phyloP scores from a whole-genome alignment of 1,140 invertebrate genomes.

The Caenorhabditis brenneri region DNA sequence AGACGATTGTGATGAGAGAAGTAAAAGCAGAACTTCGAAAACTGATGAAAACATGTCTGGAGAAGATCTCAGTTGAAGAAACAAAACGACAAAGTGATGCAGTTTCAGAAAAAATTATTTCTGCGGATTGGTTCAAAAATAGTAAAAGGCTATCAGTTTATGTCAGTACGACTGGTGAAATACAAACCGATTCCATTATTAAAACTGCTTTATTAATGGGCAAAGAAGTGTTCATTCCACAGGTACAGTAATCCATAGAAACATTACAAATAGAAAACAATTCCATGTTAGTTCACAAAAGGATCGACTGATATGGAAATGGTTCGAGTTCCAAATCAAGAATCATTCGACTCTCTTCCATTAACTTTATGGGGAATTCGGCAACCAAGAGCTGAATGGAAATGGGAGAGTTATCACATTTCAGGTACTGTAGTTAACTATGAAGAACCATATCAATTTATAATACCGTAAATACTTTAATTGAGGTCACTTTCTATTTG shows the following conservation, averaged over 20 bases:
- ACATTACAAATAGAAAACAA: too few relatives aligned
- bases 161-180: constrained; percentile 43
- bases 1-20: background rate
- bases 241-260: too few relatives aligned
- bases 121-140: background rate
- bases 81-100: background rate
- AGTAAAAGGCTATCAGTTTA: constrained; percentile 20
- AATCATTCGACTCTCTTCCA: constrained; percentile 5
- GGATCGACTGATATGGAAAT: constrained; percentile 2
- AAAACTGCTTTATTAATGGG: background rate
- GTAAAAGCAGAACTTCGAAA: background rate
- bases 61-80: background rate
- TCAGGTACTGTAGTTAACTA: background rate
- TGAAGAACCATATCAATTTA: too few relatives aligned
- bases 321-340: constrained; percentile 6
- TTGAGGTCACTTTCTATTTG: too few relatives aligned
- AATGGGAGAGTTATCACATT: constrained; percentile 17
- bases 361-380: constrained; percentile 39
- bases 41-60: background rate
- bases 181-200: constrained; percentile 29
- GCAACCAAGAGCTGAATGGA: constrained; percentile 9
- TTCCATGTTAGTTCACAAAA: constrained; percentile 33
- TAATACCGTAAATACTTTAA: too few relatives aligned
- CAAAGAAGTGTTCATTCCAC: constrained; percentile 44
- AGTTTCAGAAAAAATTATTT: background rate